Percentiles rank a stretch among this genome's conserved stretches.
phyloP scores from a whole-genome alignment of 2,113 vertebrate species.

The Nansenia antarctica region DNA sequence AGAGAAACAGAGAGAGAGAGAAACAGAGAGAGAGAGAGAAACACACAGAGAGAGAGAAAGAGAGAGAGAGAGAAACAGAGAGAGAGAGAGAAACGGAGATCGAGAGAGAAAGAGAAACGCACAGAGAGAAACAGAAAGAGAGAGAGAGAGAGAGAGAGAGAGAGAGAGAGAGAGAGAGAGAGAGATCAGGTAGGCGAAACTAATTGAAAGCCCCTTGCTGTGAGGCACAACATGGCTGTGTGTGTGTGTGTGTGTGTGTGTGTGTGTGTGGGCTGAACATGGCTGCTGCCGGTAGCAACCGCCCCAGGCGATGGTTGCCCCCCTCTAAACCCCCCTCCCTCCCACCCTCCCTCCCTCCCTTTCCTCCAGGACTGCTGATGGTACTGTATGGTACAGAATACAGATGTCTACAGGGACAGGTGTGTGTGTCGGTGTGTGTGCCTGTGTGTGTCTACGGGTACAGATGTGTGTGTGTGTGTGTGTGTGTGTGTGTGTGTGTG shows the following conservation, averaged over 20 bases:
- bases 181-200: conserved; percentile 6
- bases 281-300: background rate
- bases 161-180: background rate
- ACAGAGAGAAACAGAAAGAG: too few species aligned
- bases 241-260: too few species aligned
- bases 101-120: background rate
- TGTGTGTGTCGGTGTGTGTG: background rate
- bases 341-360: background rate
- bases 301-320: background rate
- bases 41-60: background rate
- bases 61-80: background rate
- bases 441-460: background rate
- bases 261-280: too few species aligned
- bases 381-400: conserved; percentile 3
- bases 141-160: too few species aligned
- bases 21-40: background rate
- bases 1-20: background rate
- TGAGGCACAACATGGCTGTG: background rate
- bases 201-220: conserved; percentile 4
- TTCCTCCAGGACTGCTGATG: background rate
- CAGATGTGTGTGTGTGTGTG: background rate
- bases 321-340: background rate
- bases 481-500: background rate
- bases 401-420: background rate
- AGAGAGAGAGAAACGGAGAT: background rate